Evolutionary conservation across 2,113 vertebrate genomes (phyloP), one percentile per base, ranked within the genome.

Genomic region (Zosterops japonicus): DNA sequence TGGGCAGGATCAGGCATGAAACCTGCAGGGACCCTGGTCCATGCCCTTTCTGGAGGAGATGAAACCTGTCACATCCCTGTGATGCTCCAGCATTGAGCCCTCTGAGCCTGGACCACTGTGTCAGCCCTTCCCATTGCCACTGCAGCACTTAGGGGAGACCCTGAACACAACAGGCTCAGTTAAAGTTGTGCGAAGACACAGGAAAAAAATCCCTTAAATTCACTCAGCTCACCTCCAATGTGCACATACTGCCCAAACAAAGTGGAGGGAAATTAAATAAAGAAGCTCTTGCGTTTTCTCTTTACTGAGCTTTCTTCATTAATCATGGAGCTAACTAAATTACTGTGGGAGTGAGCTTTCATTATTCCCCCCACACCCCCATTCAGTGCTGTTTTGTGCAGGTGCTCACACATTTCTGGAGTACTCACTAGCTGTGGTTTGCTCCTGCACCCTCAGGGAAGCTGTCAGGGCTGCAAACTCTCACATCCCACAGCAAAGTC

Each of bases 221-320:
- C 23, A 60, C 19, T 11, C 44, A 82, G 12, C 65, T 86, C 76
- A 6, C 41, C 61, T 65, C 52, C 39, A 17, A 8, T 10, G 25
- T 50, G 9, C 28, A 42, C 36, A 12, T 10, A 33, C 22, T 72
- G n/a, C 35, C 63, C 50, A 39, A 65, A 64, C 0, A 0, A 52
- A n/a, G 49, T 27, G 47, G 12, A 57, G 69, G 16, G 44, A 49
- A 64, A 33, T 64, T 8, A 49, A 60, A 74, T 41, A 25, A 69
- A 53, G 41, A 65, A 11, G 24, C n/a, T 21, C 9, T 7, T 44
- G 25, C 8, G 21, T 86, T 90, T 90, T 61, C 33, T 69, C 46
- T 80, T 61, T 71, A 49, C 56, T 49, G 68, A 64, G 21, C 25
- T 85, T 90, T 44, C 50, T 91, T 65, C 55, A 74, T 86, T 89